A percentile compares a stretch with the other conserved stretches of the same genome.
These are phyloP conservation scores for Danio choprae DNA, from an alignment of 2,797 vertebrate species.

Conservation along the genomic window DNA sequence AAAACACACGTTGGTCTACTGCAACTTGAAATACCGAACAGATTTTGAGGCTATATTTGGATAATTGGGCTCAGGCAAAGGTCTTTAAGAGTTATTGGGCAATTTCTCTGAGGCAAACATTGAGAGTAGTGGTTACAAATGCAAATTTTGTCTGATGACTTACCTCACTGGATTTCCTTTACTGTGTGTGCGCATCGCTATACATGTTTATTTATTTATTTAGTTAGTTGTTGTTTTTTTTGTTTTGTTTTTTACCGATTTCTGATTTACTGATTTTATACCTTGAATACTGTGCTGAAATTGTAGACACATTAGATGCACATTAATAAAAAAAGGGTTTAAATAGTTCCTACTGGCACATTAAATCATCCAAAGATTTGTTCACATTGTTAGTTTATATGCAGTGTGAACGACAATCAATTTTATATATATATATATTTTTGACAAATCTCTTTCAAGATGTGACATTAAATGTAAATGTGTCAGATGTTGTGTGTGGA, in stretches of 20 bases:
- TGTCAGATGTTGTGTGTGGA: too few species aligned
- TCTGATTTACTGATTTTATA: background rate
- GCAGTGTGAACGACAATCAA: too few species aligned
- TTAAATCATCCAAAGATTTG: too few species aligned
- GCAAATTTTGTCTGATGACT: conserved; percentile 17
- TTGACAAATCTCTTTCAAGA: too few species aligned
- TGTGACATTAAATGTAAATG: too few species aligned
- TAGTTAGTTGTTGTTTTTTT: too few species aligned
- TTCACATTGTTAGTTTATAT: too few species aligned
- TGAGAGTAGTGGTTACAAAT: conserved; percentile 37
- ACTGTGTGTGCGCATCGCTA: background rate
- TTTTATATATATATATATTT: too few species aligned
- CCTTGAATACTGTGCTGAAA: background rate
- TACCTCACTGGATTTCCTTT: background rate
- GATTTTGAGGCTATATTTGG: conserved; percentile 52
- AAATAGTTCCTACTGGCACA: background rate
- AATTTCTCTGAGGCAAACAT: conserved; percentile 55
- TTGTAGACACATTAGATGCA: background rate
- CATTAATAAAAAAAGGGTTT: background rate
- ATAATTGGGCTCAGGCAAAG: conserved; percentile 37
- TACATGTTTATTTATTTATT: too few species aligned
- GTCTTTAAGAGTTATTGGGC: conserved; percentile 54
- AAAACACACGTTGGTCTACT: conserved; percentile 55
- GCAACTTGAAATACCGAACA: conserved; percentile 41
- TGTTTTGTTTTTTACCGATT: too few species aligned